A percentile compares a stretch with the other conserved stretches of the same genome.
phyloP scores from a whole-genome alignment of 2,888 invertebrate species.

The Clunio marinus region DNA sequence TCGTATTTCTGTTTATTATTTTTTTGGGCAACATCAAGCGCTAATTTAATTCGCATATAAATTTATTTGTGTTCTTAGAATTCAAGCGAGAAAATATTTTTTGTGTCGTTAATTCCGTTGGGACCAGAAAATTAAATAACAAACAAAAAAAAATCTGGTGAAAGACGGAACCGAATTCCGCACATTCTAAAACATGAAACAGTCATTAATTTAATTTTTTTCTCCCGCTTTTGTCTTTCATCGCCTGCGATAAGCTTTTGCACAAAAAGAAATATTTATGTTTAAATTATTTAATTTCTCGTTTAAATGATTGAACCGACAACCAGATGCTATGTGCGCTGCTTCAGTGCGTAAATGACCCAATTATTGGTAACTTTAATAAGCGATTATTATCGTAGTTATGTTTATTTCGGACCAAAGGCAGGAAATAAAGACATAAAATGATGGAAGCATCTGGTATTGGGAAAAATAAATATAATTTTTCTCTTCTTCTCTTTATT shows the following conservation, averaged over 20 bases:
- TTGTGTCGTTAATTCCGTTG: background rate
- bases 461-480: background rate
- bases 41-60: conserved; percentile 18
- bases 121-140: background rate
- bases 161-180: conserved; percentile 24
- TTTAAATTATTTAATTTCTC: conserved; percentile 16
- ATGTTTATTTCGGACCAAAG: background rate
- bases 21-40: background rate
- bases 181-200: conserved; percentile 20
- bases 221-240: background rate
- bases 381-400: conserved; percentile 16
- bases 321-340: conserved; percentile 4
- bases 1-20: no score
- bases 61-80: conserved; percentile 28
- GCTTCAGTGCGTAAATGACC: conserved; percentile 23
- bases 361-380: background rate
- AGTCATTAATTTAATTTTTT: conserved; percentile 9
- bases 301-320: background rate
- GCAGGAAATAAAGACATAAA: background rate
- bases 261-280: background rate
- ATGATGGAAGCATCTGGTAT: conserved; percentile 21
- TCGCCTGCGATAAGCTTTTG: background rate
- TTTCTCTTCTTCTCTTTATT: background rate
- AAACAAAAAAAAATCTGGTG: conserved; percentile 5
- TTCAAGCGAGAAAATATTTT: background rate